Evolutionary conservation across 2,888 invertebrate species (phyloP), one percentile per base, ranked within the genome.

Genomic region (Protophormia terraenovae): DNA sequence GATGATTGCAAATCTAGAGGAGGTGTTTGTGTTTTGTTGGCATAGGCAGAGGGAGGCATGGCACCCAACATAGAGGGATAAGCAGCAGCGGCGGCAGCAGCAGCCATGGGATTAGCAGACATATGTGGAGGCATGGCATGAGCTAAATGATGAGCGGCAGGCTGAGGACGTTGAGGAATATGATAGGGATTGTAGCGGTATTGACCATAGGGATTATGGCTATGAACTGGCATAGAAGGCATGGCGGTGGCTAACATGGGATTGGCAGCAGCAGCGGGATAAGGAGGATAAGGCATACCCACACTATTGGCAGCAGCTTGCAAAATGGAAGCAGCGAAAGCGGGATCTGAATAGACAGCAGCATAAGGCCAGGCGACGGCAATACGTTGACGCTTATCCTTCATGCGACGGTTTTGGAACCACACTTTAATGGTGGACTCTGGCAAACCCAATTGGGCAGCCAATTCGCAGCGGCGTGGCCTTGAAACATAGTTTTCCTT

Each of bases 361-460:
- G 97, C 96, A 93, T 98, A 98, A 0, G 98, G 98, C 98, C 99
- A 99, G 0, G 97, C 96, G 88, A 98, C 95, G 0, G 98, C 97
- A 92, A 98, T 96, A 16, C 98, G 94, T 91, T 99, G 99, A 0
- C 99, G 95, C 90, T 99, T 99, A 93, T 99, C 99, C 91, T 99
- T 93, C 93, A 93, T 93, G 87, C 93, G 92, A 2, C 93, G 91
- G 69, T 93, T 93, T 88, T 93, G 93, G 92, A 99, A 99, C 99
- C 99, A 99, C 7, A 99, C 99, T 96, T 99, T 99, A 88, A 99
- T 99, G 2, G 99, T 99, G 32, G 98, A 97, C 92, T 99, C 99
- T 0, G 99, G 98, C 10, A 99, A 94, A 87, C 97, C 97, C 16
- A 99, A 94, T 89, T 98, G 97, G 0, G 97, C 95, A 0, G 99